A percentile compares a stretch with the other conserved stretches of the same genome.
Evolutionary conservation across 2,888 invertebrate species (phyloP).

Genomic region (Daptonema setosum): DNA sequence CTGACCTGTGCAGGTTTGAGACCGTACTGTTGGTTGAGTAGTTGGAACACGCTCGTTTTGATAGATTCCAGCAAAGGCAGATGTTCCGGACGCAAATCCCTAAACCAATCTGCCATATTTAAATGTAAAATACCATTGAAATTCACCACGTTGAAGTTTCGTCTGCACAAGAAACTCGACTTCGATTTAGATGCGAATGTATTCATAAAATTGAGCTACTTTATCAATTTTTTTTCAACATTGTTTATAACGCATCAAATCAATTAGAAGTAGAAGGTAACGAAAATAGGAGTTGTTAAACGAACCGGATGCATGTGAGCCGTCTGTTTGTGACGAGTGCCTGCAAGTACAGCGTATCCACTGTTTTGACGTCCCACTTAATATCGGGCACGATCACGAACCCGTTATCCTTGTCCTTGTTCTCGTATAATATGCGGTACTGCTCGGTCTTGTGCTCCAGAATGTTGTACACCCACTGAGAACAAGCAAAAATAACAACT

Average conservation of each 20-base stretch:
- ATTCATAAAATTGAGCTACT: too few species aligned
- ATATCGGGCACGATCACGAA: slow-evolving; percentile 76
- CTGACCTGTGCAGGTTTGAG: slow-evolving; percentile 40
- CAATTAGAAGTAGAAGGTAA: too few species aligned
- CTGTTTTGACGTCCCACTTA: slow-evolving; percentile 67
- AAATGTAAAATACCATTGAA: too few species aligned
- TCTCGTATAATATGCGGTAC: slow-evolving; percentile 64
- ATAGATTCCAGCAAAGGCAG: slow-evolving; percentile 62
- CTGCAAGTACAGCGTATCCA: slow-evolving; percentile 58
- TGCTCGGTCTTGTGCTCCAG: slow-evolving; percentile 68
- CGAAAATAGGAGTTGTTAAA: too few species aligned
- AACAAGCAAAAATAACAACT: slow-evolving; percentile 21
- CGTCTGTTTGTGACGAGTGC: slow-evolving; percentile 52
- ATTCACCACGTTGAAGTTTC: too few species aligned
- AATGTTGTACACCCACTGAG: slow-evolving; percentile 90
- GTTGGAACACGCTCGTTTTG: slow-evolving; percentile 47
- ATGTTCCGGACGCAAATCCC: slow-evolving; percentile 51
- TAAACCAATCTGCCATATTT: too few species aligned
- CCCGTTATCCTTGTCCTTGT: slow-evolving; percentile 51
- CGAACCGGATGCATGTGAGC: slow-evolving; percentile 57
- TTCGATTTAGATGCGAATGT: too few species aligned
- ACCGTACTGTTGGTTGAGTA: slow-evolving; percentile 53
- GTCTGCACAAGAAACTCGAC: too few species aligned
- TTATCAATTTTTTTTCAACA: too few species aligned
- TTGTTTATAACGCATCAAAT: too few species aligned